Evolutionary conservation across 2,113 vertebrate genomes (phyloP).

Genomic region (Heterotis niloticus): DNA sequence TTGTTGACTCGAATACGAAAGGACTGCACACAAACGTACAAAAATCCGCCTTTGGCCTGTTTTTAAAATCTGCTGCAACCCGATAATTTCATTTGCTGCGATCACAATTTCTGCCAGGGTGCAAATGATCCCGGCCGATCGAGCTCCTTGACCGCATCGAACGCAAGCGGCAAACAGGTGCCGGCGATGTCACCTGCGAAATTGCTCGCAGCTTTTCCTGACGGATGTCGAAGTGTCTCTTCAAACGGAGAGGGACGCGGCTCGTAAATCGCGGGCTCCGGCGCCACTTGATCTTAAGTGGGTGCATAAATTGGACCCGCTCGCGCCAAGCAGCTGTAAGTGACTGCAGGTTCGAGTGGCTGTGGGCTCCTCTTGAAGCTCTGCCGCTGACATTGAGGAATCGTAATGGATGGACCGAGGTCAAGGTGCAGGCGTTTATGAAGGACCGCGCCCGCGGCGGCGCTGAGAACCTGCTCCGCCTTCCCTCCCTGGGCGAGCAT

Average conservation of each 20-base stretch:
- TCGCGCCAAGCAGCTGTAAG: neutral
- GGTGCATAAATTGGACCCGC: conserved; percentile 4
- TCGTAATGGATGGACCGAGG: conserved; percentile 34
- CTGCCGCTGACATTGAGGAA: neutral
- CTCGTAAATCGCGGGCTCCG: neutral
- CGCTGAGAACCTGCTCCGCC: conserved; percentile 1
- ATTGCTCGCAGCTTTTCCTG: neutral
- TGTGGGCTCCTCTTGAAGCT: neutral
- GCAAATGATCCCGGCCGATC: neutral
- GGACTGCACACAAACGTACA: too few relatives aligned
- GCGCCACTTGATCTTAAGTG: neutral
- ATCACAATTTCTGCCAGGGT: neutral
- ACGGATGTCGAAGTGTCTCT: conserved; percentile 6
- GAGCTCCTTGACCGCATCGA: neutral
- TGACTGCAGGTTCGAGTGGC: neutral
- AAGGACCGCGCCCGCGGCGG: conserved; percentile 26
- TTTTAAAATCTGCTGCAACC: neutral
- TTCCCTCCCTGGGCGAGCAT: conserved; percentile 29
- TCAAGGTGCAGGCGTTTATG: conserved; percentile 30
- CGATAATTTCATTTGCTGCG: conserved; percentile 8
- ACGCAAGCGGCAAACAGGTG: neutral
- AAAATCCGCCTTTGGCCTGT: too few relatives aligned
- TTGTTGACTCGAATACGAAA: too few relatives aligned
- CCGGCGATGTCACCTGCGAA: conserved; percentile 19
- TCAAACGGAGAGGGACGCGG: neutral